Evolutionary conservation across 2,797 vertebrate species (phyloP).

Genomic region (Aphelocoma californica): DNA sequence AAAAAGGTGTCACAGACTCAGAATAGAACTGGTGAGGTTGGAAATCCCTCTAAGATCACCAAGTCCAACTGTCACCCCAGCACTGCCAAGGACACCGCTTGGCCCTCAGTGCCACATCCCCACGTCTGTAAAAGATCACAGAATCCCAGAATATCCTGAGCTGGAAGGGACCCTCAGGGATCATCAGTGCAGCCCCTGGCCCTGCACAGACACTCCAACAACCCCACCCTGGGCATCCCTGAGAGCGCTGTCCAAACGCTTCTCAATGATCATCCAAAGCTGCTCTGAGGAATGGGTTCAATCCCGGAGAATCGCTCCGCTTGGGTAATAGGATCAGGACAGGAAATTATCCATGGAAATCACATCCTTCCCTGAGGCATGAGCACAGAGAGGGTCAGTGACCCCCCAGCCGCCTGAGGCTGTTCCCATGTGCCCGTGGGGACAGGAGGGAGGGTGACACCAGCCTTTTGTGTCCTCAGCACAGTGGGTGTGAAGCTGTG

Average conservation of each 20-base stretch:
- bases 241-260: fast-evolving
- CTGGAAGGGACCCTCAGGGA: not conserved
- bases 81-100: not conserved
- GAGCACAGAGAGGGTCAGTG: not conserved
- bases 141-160: not conserved
- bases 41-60: not conserved
- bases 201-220: not conserved
- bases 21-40: not conserved
- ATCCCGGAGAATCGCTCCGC: not conserved
- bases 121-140: not conserved
- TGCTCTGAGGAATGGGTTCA: not conserved
- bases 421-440: not conserved
- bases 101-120: not conserved
- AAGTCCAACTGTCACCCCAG: not conserved
- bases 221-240: not conserved
- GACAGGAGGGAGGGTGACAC: not conserved
- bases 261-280: not conserved
- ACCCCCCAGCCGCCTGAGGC: fast-evolving
- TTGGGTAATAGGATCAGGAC: not conserved
- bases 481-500: not conserved
- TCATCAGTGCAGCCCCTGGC: fast-evolving
- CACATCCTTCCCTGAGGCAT: not conserved
- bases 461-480: not conserved
- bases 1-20: not conserved
- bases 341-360: not conserved